Percentiles rank a stretch among this genome's conserved stretches.
These are phyloP conservation scores for Cheilosia soror DNA, from an alignment of 2,888 invertebrate species.

Conservation along the genomic window DNA sequence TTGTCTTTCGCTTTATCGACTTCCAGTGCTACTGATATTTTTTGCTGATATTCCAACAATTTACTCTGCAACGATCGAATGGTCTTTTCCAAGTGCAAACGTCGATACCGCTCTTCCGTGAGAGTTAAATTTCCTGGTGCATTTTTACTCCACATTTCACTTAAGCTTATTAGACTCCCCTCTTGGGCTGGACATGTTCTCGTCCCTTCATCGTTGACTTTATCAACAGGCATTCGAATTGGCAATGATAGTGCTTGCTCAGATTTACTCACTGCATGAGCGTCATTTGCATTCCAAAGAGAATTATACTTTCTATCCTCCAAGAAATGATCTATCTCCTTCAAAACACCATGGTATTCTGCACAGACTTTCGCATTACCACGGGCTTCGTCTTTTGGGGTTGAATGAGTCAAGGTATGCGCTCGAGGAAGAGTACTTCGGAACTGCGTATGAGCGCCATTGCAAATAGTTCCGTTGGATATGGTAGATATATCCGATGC, in stretches of 20 bases:
- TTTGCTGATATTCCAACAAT: constrained; percentile 90
- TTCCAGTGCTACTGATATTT: constrained; percentile 90
- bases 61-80: constrained; percentile 90
- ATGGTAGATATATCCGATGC: constrained; percentile 82
- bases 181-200: constrained; percentile 31
- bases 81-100: constrained; percentile 90
- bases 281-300: constrained; percentile 70
- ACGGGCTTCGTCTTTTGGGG: constrained; percentile 79
- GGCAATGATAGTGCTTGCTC: constrained; percentile 78
- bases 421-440: constrained; percentile 54
- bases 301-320: constrained; percentile 75
- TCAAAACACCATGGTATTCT: constrained; percentile 78
- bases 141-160: constrained; percentile 82
- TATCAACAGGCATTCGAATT: constrained; percentile 57
- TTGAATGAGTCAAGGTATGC: constrained; percentile 80
- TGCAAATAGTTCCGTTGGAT: constrained; percentile 80
- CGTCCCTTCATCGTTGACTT: constrained; percentile 21
- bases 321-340: constrained; percentile 82
- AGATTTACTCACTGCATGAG: background rate
- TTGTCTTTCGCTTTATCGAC: constrained; percentile 91
- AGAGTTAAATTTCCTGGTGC: constrained; percentile 84
- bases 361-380: constrained; percentile 4
- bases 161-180: constrained; percentile 81
- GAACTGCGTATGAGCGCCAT: constrained; percentile 50
- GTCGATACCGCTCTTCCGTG: constrained; percentile 90